Conservation (phyloP, 2,797 vertebrate species). For the Scomberomorus guttatus region DNA sequence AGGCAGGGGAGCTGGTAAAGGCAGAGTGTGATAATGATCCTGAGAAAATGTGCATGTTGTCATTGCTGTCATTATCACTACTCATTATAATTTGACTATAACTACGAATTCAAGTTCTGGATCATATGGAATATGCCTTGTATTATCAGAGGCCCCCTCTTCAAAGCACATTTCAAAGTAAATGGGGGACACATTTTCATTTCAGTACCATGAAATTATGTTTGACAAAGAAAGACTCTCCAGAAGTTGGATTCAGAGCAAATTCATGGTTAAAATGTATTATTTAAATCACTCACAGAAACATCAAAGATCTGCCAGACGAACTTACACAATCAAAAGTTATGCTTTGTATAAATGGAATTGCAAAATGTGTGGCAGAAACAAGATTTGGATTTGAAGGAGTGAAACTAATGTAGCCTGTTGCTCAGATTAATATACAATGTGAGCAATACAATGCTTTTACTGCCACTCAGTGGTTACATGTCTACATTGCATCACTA, state of each 20-base stretch:
- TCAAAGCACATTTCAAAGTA: conserved; percentile 47
- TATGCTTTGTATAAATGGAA: conserved; percentile 28
- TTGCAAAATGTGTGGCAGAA: conserved; percentile 12
- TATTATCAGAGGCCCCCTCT: conserved; percentile 35
- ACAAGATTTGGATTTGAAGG: neutral
- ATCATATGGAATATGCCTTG: conserved; percentile 20
- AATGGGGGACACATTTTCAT: conserved; percentile 30
- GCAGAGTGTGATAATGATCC: conserved; percentile 24
- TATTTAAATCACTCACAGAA: conserved; percentile 6
- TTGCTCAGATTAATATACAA: conserved; percentile 2
- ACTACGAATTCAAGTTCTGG: conserved; percentile 19
- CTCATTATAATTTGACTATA: conserved; percentile 41
- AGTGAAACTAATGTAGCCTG: neutral
- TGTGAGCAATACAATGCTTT: conserved; percentile 39
- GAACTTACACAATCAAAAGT: neutral
- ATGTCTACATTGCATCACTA: conserved; percentile 41
- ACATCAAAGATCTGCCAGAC: conserved; percentile 17
- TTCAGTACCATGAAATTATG: conserved; percentile 26
- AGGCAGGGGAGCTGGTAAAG: conserved; percentile 9
- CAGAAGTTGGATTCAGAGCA: conserved; percentile 26
- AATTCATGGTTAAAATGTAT: conserved; percentile 16
- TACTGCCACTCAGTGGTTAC: conserved; percentile 70
- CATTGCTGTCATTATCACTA: conserved; percentile 45
- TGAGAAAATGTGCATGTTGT: conserved; percentile 43
- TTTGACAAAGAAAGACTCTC: conserved; percentile 33